Evolutionary conservation across 2,888 invertebrate genomes (phyloP), one percentile per base, ranked within the genome.

Genomic region (Leuctra nigra): DNA sequence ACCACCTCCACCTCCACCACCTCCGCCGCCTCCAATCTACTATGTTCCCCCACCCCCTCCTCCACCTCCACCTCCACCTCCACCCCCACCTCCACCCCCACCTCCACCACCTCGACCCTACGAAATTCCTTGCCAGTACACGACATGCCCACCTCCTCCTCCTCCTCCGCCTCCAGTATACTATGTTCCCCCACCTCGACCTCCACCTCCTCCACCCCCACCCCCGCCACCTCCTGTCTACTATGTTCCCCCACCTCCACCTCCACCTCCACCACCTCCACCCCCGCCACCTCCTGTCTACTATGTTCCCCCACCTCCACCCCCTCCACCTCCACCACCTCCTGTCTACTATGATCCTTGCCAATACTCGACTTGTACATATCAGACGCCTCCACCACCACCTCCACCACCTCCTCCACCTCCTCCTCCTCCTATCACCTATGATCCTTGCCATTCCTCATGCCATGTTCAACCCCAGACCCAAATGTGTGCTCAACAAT

Each of bases 321-420:
- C 53, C 16, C 53, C 23, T n/a, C 13, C 53, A 16, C 52, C 35
- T 22, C 20, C 53, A 22, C 39, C 13, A 38, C 25, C 24, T 24
- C 33, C 29, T 24, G 29, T n/a, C n/a, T n/a, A n/a, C n/a, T n/a
- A n/a, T n/a, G n/a, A n/a, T n/a, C n/a, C n/a, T n/a, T n/a, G n/a
- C n/a, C n/a, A n/a, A n/a, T n/a, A n/a, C n/a, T n/a, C n/a, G n/a
- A n/a, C 50, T 18, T 33, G 22, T 14, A 23, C 16, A n/a, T 16
- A 23, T 13, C 24, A 23, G 6, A 23, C 20, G 14, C 50, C 39
- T 14, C 39, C 39, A 39, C 39, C 39, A 4, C 39, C 39, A 2
- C 36, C 36, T 36, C 36, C 36, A 36, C 36, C 36, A 14, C 36
- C 36, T 14, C 39, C 39, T 14, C 39, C 39, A 2, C 39, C 39